These are phyloP conservation scores for Aegotheles bennettii DNA, from an alignment of 2,113 vertebrate genomes.

Conservation along the genomic window DNA sequence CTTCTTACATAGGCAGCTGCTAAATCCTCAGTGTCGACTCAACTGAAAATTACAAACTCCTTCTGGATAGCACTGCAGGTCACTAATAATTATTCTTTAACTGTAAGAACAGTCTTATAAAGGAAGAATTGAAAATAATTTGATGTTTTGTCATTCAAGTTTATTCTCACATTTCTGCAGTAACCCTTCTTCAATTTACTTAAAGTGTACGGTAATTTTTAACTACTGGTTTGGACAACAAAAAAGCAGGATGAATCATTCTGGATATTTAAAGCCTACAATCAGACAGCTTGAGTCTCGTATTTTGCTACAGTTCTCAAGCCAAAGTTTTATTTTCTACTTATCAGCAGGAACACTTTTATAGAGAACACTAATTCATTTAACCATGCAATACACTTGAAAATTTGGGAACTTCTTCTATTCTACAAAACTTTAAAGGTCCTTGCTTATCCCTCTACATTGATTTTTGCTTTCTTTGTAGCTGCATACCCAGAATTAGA, in stretches of 20 bases:
- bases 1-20: slow-evolving; percentile 59
- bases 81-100: slow-evolving; percentile 44
- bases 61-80: slow-evolving; percentile 40
- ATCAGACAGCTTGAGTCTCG: slow-evolving; percentile 57
- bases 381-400: neutral
- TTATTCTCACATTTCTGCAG: slow-evolving; percentile 46
- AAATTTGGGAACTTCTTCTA: neutral
- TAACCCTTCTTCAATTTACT: slow-evolving; percentile 55
- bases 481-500: slow-evolving; percentile 22
- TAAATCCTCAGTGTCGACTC: slow-evolving; percentile 22
- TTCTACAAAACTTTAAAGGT: neutral
- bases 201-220: slow-evolving; percentile 53
- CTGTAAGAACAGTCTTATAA: slow-evolving; percentile 23
- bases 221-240: slow-evolving; percentile 61
- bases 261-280: slow-evolving; percentile 58
- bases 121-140: slow-evolving; percentile 43
- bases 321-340: slow-evolving; percentile 39
- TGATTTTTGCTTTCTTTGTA: slow-evolving; percentile 8
- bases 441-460: neutral
- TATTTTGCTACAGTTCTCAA: slow-evolving; percentile 47
- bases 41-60: slow-evolving; percentile 40
- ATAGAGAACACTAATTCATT: neutral
- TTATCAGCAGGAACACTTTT: slow-evolving; percentile 1
- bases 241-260: slow-evolving; percentile 59
- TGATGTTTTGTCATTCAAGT: slow-evolving; percentile 43